Evolutionary conservation across 2,113 vertebrate species (phyloP).

Genomic region (Sphyrna mokarran): DNA sequence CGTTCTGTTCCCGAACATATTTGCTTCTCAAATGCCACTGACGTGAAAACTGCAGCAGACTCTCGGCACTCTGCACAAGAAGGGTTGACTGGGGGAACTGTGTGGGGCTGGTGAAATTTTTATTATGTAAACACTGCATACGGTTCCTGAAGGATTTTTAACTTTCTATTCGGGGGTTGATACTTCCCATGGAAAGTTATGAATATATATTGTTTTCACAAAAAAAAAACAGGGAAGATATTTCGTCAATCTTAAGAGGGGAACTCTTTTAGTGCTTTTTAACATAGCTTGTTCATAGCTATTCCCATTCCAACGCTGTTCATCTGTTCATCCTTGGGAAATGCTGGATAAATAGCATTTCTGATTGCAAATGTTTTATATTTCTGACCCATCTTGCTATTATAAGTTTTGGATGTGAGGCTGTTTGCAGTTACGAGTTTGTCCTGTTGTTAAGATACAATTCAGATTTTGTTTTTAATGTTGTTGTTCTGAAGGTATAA

Average conservation of each 20-base stretch:
- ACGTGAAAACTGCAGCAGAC: background rate
- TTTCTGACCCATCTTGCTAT: no score
- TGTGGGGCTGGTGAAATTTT: background rate
- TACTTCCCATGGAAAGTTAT: background rate
- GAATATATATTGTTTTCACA: background rate
- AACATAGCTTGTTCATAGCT: background rate
- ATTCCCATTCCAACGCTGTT: background rate
- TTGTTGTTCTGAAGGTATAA: background rate
- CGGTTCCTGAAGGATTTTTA: background rate
- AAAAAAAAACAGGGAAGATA: background rate
- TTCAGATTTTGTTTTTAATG: background rate
- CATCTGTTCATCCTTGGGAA: no score
- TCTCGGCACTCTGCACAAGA: no score
- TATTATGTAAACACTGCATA: background rate
- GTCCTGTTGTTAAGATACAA: background rate
- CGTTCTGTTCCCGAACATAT: background rate
- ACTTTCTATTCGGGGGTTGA: background rate
- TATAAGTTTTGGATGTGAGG: background rate
- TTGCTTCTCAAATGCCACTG: no score
- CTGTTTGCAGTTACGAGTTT: background rate
- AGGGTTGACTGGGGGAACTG: background rate
- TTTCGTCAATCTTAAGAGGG: background rate
- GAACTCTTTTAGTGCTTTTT: background rate
- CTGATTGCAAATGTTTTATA: conserved; percentile 1
- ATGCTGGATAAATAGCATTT: background rate